Evolutionary conservation across 2,888 invertebrate species (phyloP).

Genomic region (Ectropis crepuscularia): DNA sequence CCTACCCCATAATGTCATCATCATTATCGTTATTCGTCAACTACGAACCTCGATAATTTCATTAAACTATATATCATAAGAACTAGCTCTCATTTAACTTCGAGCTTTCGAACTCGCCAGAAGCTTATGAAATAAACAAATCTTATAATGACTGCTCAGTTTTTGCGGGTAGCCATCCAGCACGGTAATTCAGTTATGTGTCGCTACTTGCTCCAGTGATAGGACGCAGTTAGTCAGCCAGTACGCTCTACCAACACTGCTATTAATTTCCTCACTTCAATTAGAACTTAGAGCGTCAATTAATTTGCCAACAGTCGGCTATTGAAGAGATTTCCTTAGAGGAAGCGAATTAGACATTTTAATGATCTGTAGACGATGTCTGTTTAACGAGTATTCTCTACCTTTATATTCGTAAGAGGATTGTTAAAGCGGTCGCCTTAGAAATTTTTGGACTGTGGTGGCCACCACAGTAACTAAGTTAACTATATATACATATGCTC

Average conservation of each 20-base stretch:
- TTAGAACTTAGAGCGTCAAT: neutral
- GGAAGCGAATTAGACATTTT: neutral
- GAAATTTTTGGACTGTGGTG: no score
- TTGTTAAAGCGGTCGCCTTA: no score
- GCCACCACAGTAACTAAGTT: no score
- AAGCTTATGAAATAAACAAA: constrained; percentile 12
- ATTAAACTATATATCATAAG: no score
- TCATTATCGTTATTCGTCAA: no score
- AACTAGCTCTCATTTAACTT: no score
- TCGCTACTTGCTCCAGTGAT: constrained; percentile 19
- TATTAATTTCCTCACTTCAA: neutral
- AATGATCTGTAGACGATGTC: no score
- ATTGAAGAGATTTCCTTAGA: neutral
- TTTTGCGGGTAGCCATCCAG: constrained; percentile 39
- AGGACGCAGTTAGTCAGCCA: constrained; percentile 19
- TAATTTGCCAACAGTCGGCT: neutral
- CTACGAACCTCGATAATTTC: no score
- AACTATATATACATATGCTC: no score
- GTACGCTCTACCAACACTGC: constrained; percentile 2
- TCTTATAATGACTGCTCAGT: constrained; percentile 30
- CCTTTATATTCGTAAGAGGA: no score
- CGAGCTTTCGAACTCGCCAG: constrained; percentile 1
- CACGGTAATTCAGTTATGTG: constrained; percentile 39
- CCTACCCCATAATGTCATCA: no score
- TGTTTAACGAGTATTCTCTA: no score